Percentiles rank a stretch among this genome's conserved stretches.
Evolutionary conservation across 2,113 vertebrate species (phyloP).

Genomic region (Pomatostomus ruficeps): DNA sequence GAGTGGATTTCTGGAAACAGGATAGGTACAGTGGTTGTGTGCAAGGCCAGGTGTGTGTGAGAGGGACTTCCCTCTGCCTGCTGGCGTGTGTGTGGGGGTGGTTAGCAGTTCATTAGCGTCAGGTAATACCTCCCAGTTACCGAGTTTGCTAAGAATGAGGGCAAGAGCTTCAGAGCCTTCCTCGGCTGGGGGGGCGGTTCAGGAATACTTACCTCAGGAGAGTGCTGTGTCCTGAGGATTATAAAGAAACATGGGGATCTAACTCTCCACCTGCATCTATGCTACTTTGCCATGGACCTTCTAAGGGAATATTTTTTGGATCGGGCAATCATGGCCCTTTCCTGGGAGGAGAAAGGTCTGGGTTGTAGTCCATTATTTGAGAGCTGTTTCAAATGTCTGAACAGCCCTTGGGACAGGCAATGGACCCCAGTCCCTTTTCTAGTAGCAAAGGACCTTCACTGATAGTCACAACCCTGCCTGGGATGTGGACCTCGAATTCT

Average conservation of each 20-base stretch:
- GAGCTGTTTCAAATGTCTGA: neutral
- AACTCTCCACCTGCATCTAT: neutral
- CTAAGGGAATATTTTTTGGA: neutral
- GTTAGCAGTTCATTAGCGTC: neutral
- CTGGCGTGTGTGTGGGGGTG: neutral
- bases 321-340: neutral
- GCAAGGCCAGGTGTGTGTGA: neutral
- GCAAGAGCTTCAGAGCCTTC: neutral
- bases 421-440: neutral
- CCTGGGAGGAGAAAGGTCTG: neutral
- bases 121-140: neutral
- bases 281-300: neutral
- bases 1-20: neutral
- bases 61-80: neutral
- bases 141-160: neutral
- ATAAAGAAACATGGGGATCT: neutral
- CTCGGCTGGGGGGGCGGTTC: accelerated
- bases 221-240: neutral
- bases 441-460: neutral
- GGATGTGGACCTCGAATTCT: neutral
- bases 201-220: neutral
- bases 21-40: neutral
- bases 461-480: neutral
- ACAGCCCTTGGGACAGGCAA: neutral
- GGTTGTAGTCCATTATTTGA: neutral